These are phyloP conservation scores for Lymantria monacha DNA, from an alignment of 2,888 invertebrate genomes.

Conservation along the genomic window DNA sequence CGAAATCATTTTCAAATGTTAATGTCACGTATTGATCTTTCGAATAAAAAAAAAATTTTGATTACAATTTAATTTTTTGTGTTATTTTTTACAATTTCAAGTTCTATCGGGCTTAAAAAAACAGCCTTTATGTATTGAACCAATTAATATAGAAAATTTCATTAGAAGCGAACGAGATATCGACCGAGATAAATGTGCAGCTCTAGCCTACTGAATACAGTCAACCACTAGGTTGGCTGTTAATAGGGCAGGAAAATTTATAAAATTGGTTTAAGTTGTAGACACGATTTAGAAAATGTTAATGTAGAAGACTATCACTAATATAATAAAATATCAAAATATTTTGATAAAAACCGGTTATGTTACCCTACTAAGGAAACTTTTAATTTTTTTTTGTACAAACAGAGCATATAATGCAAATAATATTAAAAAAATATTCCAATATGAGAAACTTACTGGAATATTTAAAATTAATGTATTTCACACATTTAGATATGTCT, in stretches of 20 bases:
- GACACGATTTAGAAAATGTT: neutral
- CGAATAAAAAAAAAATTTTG: too few relatives aligned
- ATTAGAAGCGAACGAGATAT: neutral
- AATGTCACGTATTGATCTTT: too few relatives aligned
- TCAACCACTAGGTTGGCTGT: constrained; percentile 23
- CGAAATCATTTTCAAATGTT: too few relatives aligned
- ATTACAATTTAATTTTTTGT: too few relatives aligned
- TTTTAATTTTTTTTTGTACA: constrained; percentile 19
- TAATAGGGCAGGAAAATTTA: constrained; percentile 8
- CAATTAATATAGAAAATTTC: neutral
- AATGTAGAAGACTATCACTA: neutral
- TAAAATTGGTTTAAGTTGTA: constrained; percentile 1
- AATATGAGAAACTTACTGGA: neutral
- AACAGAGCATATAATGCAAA: constrained; percentile 7
- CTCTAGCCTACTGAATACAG: constrained; percentile 18
- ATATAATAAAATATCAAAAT: constrained; percentile 15
- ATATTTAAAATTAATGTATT: neutral
- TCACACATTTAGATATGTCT: neutral
- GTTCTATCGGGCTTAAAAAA: too few relatives aligned
- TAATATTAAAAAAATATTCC: constrained; percentile 1
- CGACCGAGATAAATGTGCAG: constrained; percentile 14
- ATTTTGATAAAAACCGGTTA: constrained; percentile 14
- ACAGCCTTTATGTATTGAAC: neutral
- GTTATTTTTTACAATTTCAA: too few relatives aligned
- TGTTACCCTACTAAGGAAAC: constrained; percentile 16